Base-by-base conservation (phyloP, 1,140 invertebrate species). In the Amphibalanus amphitrite region DNA sequence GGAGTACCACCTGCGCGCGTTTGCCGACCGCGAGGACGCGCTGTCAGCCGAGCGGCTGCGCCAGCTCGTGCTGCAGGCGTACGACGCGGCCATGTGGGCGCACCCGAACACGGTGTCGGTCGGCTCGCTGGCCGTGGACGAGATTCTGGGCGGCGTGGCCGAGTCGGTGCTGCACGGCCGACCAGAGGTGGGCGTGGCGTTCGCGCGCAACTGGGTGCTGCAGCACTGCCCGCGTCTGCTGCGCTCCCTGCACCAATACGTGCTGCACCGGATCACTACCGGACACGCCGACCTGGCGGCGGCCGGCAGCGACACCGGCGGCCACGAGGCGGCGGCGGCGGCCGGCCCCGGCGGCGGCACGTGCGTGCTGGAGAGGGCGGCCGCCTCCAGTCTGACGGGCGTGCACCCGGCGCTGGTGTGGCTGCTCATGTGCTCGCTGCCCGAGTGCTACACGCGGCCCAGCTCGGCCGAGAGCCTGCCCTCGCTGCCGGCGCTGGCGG, bases 181-280 rank as follows among this genome's bases (percentile, higher is more conserved):
- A 81, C 84, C 86, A 68, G 82, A 81, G 65, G 83, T 93, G 72
- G 90, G 89, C 30, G 80, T 85, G 0, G 86, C 86, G 74, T 93
- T 86, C 77, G 85, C 92, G 29, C 85, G 86, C 40, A 89, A 90
- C 78, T 93, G 90, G 90, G 82, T 92, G 25, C 84, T 85, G 74
- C 84, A 87, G 74, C 86, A 92, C 81, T 87, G 88, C 75, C 88
- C 89, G 28, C 82, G 89, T 68, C 80, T 92, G 26, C 82, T 92
- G 20, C 81, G 87, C 26, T 86, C 89, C 0, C 81, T 92, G n/a
- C 90, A 93, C 79, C 86, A 89, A 78, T 89, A 84, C 72, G 84
- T 88, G 71, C 85, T 91, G 17, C 90, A 92, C 77, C 85, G 87
- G 70, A 79, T 93, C 29, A 88, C 88, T 1, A 73, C 73, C 1